phyloP scores from a whole-genome alignment of 2,888 invertebrate species.

The Prostheceraeus crozeri region DNA sequence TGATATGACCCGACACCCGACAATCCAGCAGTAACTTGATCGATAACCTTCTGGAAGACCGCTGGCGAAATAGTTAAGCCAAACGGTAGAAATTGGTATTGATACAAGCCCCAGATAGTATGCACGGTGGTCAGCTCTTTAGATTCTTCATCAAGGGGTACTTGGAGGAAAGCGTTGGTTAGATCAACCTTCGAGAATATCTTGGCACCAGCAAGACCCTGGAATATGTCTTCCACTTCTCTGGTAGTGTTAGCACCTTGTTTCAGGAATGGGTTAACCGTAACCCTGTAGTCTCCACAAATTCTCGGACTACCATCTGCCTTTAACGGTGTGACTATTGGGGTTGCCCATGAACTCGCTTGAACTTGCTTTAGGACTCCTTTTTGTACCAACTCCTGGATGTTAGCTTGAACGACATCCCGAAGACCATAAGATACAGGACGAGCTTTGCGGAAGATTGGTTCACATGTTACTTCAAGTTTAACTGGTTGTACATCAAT shows the following conservation, averaged over 20 bases:
- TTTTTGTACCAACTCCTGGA: neutral
- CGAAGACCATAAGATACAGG: slow-evolving; percentile 12
- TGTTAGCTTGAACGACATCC: neutral
- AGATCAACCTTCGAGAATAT: slow-evolving; percentile 18
- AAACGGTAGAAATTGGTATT: too few species aligned
- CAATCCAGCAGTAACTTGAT: neutral
- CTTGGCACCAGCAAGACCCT: neutral
- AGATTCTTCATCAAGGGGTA: neutral
- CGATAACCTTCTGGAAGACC: neutral
- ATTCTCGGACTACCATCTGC: neutral
- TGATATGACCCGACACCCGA: neutral
- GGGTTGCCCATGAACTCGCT: slow-evolving; percentile 3
- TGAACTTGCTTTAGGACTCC: slow-evolving; percentile 6
- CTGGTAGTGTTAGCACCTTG: neutral
- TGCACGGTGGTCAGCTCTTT: neutral
- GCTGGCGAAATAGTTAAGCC: neutral
- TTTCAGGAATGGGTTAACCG: slow-evolving; percentile 20
- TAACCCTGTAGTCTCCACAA: slow-evolving; percentile 21
- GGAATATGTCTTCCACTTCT: slow-evolving; percentile 26
- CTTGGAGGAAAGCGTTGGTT: neutral
- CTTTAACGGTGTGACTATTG: slow-evolving; percentile 14
- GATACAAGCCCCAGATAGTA: too few species aligned
- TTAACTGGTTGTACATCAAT: slow-evolving; percentile 3
- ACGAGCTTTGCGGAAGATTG: neutral
- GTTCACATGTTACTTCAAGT: slow-evolving; percentile 3